A percentile compares a stretch with the other conserved stretches of the same genome.
Evolutionary conservation across 2,797 vertebrate species (phyloP).

Genomic region (Oreortyx pictus): DNA sequence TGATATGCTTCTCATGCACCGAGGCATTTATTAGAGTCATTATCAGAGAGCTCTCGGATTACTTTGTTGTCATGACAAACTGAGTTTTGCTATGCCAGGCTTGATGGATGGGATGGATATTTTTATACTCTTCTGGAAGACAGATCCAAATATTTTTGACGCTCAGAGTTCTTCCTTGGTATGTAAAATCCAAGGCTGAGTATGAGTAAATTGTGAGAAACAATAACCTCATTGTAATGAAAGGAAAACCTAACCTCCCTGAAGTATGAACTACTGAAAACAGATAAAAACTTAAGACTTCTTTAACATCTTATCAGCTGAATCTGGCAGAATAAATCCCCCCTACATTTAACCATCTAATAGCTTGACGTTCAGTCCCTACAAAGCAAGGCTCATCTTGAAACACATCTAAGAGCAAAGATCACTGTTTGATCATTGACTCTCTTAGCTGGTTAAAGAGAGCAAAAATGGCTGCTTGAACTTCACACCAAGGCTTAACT

Average conservation of each 20-base stretch:
- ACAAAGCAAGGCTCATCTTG: background rate
- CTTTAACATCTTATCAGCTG: background rate
- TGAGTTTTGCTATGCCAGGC: slow-evolving; percentile 22
- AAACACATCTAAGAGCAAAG: background rate
- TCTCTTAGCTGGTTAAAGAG: background rate
- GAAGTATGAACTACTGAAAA: background rate
- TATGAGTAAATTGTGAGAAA: background rate
- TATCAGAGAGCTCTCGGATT: slow-evolving; percentile 58
- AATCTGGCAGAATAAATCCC: background rate
- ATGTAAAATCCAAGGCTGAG: slow-evolving; percentile 25
- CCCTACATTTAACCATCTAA: background rate
- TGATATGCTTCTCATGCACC: slow-evolving; percentile 60
- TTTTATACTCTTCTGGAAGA: slow-evolving; percentile 22
- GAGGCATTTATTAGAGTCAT: slow-evolving; percentile 69
- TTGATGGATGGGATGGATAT: slow-evolving; percentile 51
- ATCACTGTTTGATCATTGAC: background rate
- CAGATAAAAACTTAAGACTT: background rate
- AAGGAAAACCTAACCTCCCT: background rate
- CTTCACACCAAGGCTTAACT: background rate
- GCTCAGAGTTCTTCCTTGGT: background rate
- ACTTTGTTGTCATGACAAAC: slow-evolving; percentile 72
- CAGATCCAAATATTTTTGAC: slow-evolving; percentile 12
- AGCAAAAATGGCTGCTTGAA: background rate
- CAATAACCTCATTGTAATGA: background rate
- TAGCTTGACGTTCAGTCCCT: background rate